phyloP scores from a whole-genome alignment of 2,797 vertebrate species.

The Jordanella pulchra region DNA sequence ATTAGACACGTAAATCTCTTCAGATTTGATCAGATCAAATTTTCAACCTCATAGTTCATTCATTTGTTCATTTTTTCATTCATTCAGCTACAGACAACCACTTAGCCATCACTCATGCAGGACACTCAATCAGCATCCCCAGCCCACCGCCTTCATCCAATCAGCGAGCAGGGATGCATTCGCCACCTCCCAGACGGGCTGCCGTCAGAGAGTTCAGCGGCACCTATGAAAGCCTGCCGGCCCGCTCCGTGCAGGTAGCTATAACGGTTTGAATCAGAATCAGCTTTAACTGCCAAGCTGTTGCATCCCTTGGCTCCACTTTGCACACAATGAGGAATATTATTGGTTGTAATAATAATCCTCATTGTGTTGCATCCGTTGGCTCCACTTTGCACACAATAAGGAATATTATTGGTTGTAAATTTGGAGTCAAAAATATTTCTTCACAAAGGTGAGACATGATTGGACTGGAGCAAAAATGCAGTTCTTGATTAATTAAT shows the following conservation, averaged over 20 bases:
- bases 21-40: background rate
- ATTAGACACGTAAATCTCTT: background rate
- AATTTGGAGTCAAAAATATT: too few relatives aligned
- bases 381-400: too few relatives aligned
- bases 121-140: conserved; percentile 76
- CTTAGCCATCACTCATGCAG: conserved; percentile 56
- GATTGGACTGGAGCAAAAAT: too few relatives aligned
- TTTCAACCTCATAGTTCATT: conserved; percentile 3
- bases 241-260: conserved; percentile 86
- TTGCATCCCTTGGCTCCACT: too few relatives aligned
- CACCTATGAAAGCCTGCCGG: conserved; percentile 90
- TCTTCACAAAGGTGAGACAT: too few relatives aligned
- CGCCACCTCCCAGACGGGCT: conserved; percentile 87
- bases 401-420: too few relatives aligned
- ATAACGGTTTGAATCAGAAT: background rate
- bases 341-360: too few relatives aligned
- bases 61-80: background rate
- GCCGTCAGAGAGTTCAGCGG: conserved; percentile 83
- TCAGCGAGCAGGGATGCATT: conserved; percentile 90
- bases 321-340: too few relatives aligned
- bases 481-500: too few relatives aligned
- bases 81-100: conserved; percentile 64
- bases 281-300: too few relatives aligned
- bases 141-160: conserved; percentile 66
- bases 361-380: too few relatives aligned